A percentile compares a stretch with the other conserved stretches of the same genome.
These are phyloP conservation scores for Rhagonycha lutea DNA, from an alignment of 2,888 invertebrate genomes.

Conservation along the genomic window DNA sequence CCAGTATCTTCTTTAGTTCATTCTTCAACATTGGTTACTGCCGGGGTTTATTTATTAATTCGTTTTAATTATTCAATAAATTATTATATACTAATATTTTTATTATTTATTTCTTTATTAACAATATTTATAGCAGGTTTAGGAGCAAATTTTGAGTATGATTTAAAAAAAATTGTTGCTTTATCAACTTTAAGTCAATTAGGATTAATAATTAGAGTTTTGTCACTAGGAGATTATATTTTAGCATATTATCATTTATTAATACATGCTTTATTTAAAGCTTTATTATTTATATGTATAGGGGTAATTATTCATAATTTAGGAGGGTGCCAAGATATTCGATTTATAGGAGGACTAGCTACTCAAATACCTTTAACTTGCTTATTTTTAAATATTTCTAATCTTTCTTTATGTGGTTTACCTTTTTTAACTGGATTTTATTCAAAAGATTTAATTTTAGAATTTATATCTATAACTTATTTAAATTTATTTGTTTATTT, in stretches of 20 bases:
- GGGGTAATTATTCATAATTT: conserved; percentile 71
- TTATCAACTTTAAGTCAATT: conserved; percentile 76
- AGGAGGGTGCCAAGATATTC: conserved; percentile 70
- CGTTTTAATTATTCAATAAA: conserved; percentile 64
- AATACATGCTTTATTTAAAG: conserved; percentile 77
- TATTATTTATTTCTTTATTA: conserved; percentile 59
- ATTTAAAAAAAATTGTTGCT: conserved; percentile 80
- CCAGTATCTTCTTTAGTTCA: conserved; percentile 72
- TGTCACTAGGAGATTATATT: conserved; percentile 55
- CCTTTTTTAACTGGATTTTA: conserved; percentile 68
- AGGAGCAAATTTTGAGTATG: conserved; percentile 67
- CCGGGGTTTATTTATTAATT: conserved; percentile 75
- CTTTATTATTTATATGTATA: conserved; percentile 70
- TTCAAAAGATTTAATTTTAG: conserved; percentile 68
- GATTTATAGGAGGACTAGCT: conserved; percentile 60
- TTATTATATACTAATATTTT: conserved; percentile 54
- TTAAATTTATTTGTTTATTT: conserved; percentile 61
- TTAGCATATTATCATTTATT: conserved; percentile 75
- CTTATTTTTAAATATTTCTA: conserved; percentile 67
- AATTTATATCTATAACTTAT: conserved; percentile 58
- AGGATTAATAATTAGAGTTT: conserved; percentile 55
- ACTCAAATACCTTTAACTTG: conserved; percentile 61
- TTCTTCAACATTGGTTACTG: conserved; percentile 80
- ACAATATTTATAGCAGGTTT: conserved; percentile 66
- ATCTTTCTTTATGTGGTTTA: conserved; percentile 66